Evolutionary conservation across 1,140 invertebrate species (phyloP).

Genomic region (Anoplophora glabripennis): DNA sequence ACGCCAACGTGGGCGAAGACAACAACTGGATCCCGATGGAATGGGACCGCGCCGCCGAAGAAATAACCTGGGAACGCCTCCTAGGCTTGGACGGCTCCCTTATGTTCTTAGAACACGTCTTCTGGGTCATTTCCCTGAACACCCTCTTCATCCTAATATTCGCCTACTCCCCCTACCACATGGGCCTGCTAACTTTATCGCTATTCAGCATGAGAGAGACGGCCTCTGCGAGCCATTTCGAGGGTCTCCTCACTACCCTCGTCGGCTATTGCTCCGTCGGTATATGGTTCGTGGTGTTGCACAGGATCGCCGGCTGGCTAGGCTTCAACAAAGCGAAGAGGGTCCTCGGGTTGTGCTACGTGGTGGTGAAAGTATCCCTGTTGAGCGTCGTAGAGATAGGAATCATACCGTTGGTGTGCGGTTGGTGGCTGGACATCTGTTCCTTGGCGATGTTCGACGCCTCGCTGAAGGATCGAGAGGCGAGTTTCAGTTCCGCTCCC

Average conservation of each 20-base stretch:
- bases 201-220: conserved; percentile 74
- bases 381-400: conserved; percentile 94
- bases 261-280: conserved; percentile 93
- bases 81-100: conserved; percentile 95
- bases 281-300: conserved; percentile 76
- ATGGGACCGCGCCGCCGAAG: conserved; percentile 96
- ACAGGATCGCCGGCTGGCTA: conserved; percentile 72
- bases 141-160: conserved; percentile 93
- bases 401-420: conserved; percentile 92
- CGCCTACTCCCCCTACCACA: conserved; percentile 95
- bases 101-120: conserved; percentile 96
- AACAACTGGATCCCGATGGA: conserved; percentile 98
- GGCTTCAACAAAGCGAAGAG: conserved; percentile 77
- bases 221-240: conserved; percentile 79
- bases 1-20: conserved; percentile 70
- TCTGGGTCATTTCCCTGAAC: conserved; percentile 98
- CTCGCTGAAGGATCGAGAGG: conserved; percentile 81
- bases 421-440: conserved; percentile 99
- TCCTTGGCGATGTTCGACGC: conserved; percentile 94
- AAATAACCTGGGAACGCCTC: conserved; percentile 95
- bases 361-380: conserved; percentile 95
- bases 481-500: conserved; percentile 83
- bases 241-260: conserved; percentile 87
- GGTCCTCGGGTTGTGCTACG: conserved; percentile 90
- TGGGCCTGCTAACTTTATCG: conserved; percentile 81